Evolutionary conservation across 2,797 vertebrate genomes (phyloP).

Genomic region (Notolabrus celidotus): DNA sequence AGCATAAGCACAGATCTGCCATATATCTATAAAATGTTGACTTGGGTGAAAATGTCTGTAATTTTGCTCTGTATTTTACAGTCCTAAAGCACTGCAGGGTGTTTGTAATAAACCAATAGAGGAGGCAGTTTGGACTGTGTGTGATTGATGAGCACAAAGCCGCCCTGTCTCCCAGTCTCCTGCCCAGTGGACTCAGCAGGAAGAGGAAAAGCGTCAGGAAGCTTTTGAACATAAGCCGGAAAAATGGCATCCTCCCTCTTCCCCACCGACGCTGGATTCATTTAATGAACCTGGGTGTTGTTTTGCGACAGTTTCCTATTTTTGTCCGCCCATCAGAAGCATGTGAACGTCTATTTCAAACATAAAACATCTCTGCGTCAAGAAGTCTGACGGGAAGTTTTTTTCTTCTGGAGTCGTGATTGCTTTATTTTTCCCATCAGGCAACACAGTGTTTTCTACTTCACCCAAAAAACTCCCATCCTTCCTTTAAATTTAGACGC

Average conservation of each 20-base stretch:
- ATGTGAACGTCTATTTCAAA: slow-evolving; percentile 47
- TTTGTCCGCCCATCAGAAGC: slow-evolving; percentile 39
- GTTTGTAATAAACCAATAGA: background rate
- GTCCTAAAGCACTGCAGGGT: no score
- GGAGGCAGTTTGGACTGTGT: slow-evolving; percentile 26
- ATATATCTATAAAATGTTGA: no score
- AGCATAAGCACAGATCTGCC: no score
- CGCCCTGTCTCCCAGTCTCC: slow-evolving; percentile 56
- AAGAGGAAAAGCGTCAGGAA: slow-evolving; percentile 76
- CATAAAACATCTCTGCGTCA: background rate
- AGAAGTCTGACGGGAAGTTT: background rate
- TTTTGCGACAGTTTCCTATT: slow-evolving; percentile 58
- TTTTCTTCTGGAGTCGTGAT: background rate
- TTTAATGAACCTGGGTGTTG: slow-evolving; percentile 51
- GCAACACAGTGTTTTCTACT: slow-evolving; percentile 20
- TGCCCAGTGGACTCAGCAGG: slow-evolving; percentile 70
- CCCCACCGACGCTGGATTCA: slow-evolving; percentile 30
- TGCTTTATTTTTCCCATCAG: slow-evolving; percentile 31
- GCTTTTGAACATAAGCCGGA: slow-evolving; percentile 62
- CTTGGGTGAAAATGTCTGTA: no score
- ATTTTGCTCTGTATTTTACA: no score
- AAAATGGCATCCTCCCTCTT: slow-evolving; percentile 31
- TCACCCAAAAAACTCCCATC: slow-evolving; percentile 21
- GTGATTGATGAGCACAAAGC: slow-evolving; percentile 36
- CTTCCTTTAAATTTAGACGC: slow-evolving; percentile 34